Evolutionary conservation across 2,113 vertebrate species (phyloP).

Genomic region (Erpornis zantholeuca): DNA sequence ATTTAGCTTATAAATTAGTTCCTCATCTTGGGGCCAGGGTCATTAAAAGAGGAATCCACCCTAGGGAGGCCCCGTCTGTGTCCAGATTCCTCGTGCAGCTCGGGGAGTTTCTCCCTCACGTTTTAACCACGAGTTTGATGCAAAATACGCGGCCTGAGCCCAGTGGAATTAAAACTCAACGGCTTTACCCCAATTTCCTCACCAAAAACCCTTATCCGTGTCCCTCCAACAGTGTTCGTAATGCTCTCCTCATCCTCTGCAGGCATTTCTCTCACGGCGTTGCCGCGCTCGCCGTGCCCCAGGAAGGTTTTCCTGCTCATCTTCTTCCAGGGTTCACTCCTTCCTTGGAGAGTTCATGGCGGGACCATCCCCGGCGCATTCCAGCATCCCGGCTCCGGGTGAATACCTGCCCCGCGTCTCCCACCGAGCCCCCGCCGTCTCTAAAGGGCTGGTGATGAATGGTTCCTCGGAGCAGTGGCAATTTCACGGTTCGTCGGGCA

Average conservation of each 20-base stretch:
- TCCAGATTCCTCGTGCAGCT: neutral
- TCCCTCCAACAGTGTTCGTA: neutral
- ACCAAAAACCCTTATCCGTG: neutral
- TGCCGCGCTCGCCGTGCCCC: neutral
- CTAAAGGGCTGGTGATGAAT: constrained; percentile 27
- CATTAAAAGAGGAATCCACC: neutral
- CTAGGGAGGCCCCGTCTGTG: neutral
- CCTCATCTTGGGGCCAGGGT: neutral
- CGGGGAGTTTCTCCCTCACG: neutral
- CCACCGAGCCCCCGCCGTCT: neutral
- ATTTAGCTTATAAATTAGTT: constrained; percentile 26
- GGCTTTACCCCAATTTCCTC: constrained; percentile 2
- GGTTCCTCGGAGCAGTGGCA: constrained; percentile 6
- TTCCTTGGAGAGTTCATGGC: neutral
- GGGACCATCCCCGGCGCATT: constrained; percentile 26
- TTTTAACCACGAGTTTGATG: neutral
- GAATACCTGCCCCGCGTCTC: constrained; percentile 36
- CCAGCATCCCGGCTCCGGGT: constrained; percentile 40
- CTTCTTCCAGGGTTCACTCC: constrained; percentile 57
- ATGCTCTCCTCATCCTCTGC: neutral
- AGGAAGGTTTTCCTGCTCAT: neutral
- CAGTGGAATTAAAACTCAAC: neutral
- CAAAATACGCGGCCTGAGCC: neutral
- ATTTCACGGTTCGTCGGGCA: constrained; percentile 59
- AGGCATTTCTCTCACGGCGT: neutral